Evolutionary conservation across 2,797 vertebrate species (phyloP), one percentile per base, ranked within the genome.

Genomic region (Etheostoma nigrum): DNA sequence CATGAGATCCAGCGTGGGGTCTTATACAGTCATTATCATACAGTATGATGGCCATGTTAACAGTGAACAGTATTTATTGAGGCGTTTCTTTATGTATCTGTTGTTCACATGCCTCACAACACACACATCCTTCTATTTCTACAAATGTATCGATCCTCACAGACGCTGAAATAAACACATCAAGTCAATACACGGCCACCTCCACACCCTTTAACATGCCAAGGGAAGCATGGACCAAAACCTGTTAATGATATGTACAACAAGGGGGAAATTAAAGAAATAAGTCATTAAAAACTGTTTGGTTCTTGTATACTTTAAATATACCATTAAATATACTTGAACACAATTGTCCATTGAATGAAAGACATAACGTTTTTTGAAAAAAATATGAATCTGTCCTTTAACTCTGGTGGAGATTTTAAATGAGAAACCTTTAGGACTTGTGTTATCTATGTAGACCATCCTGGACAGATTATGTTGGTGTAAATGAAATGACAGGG

Each of bases 91-190:
- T 30, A 18, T 54, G 13, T n/a, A 3, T 71, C 42, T 33, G 23
- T 18, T 5, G 6, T 27, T 53, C 5, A 54, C 11, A 21, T 4
- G 3, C 44, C 57, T 62, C 15, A 70, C 5, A 3, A 65, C 21
- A 65, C 65, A 72, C n/a, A 63, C 12, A 19, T 44, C 15, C 6
- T 47, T 51, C 7, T 15, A 18, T 71, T 57, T 80, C 36, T 76
- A 51, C 57, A 51, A 30, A 54, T 30, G 4, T n/a, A 33, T n/a
- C 40, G 4, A 47, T 25, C 12, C 6, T 36, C 12, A 70, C 48
- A 23, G 18, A 60, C n/a, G 70, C 11, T 18, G 21, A 67, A 51
- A 62, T 36, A 42, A 49, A 16, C 11, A 33, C 9, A 15, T 18
- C 15, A 25, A 7, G 13, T 47, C 21, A 45, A 11, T 15, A 40